These are phyloP conservation scores for Campoletis sonorensis DNA, from an alignment of 1,140 invertebrate genomes.

Conservation along the genomic window DNA sequence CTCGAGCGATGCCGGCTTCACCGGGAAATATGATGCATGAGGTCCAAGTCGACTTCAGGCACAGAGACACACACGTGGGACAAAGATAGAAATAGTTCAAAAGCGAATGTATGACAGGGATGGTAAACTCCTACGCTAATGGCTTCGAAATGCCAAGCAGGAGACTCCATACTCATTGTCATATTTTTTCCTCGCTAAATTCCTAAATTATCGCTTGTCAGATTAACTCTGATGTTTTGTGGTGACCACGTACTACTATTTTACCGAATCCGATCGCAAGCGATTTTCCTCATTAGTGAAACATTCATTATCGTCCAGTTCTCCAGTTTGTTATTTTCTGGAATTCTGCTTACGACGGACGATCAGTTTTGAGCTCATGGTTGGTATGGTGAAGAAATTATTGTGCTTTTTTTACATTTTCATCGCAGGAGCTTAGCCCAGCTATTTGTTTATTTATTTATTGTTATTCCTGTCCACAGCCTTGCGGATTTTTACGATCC, in stretches of 20 bases:
- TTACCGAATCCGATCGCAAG: not conserved
- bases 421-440: no score
- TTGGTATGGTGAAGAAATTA: no score
- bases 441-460: no score
- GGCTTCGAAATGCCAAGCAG: not conserved
- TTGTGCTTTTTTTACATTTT: no score
- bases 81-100: no score
- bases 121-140: not conserved
- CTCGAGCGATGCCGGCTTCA: conserved; percentile 53
- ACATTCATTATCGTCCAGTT: not conserved
- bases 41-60: conserved; percentile 65
- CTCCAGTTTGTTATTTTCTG: no score
- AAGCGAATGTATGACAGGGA: not conserved
- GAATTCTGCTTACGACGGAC: no score
- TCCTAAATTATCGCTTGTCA: conserved; percentile 11
- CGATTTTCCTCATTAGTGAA: not conserved
- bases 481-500: no score
- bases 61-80: conserved; percentile 62
- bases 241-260: not conserved
- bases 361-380: no score
- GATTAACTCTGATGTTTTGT: conserved; percentile 2
- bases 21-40: conserved; percentile 64
- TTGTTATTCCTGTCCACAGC: no score
- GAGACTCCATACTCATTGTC: not conserved
- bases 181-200: conserved; percentile 1